Base-by-base conservation (phyloP, 2,888 invertebrate species). In the Smittia sp. region DNA sequence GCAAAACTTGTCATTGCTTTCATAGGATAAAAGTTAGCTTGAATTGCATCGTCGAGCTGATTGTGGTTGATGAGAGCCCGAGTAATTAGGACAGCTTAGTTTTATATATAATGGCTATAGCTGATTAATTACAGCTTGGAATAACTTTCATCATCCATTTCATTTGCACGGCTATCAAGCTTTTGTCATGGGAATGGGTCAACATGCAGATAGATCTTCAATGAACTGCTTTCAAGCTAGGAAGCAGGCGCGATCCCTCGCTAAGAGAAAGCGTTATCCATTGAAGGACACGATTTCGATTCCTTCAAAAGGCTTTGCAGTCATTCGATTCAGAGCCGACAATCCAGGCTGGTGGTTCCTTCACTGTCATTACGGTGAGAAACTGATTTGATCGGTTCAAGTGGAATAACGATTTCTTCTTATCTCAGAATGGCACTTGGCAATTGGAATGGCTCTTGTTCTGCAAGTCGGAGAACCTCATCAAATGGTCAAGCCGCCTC, bases 401-500 rank as follows among this genome's bases (percentile, higher is more conserved):
- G 3, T 6, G 32, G 9, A 1, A 62, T 4, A 20, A 62, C 20
- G 11, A 62, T 20, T 20, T 32, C 9, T 32, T 32, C 32, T 32
- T 32, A 32, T 32, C 32, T 32, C n/a, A 32, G 62, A 62, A 25
- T 62, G 18, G 18, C 80, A 80, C 73, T 78, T 78, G 74, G 74
- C 77, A 11, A 76, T 76, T 66, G 79, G 79, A 9, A 79, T 79
- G 79, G 79, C 76, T 9, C 74, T 80, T 18, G 74, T 79, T 20
- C 9, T 79, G 7, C 78, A 79, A 75, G 78, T 79, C 25, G 80
- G 93, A 0, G 85, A 87, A 66, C 78, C 83, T 38, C 80, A 82
- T 24, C 88, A 93, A 77, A 87, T 92, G 80, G 86, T 88, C 0
- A 80, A 85, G 67, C 85, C 88, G 0, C 93, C 93, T 0, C 80